Conservation (phyloP, 2,888 invertebrate genomes). For the Mamestra brassicae region DNA sequence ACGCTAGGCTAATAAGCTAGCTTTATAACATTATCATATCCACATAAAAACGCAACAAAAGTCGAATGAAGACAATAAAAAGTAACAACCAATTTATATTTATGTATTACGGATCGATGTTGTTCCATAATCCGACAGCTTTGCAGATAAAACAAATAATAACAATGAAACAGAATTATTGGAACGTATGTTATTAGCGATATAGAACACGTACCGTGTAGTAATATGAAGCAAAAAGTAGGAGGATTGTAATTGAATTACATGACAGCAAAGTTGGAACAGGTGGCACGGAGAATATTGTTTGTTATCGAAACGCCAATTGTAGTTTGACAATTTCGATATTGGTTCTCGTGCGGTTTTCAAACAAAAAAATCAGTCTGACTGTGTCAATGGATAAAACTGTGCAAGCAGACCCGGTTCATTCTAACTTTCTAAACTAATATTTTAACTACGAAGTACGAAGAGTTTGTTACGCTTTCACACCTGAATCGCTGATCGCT, state of each 20-base stretch:
- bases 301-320: slow-evolving; percentile 10
- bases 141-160: slow-evolving; percentile 37
- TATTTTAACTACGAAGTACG: too few relatives aligned
- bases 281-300: slow-evolving; percentile 31
- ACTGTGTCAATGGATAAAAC: too few relatives aligned
- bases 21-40: slow-evolving; percentile 42
- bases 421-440: too few relatives aligned
- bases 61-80: slow-evolving; percentile 46
- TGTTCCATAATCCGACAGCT: slow-evolving; percentile 38
- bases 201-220: slow-evolving; percentile 16
- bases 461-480: too few relatives aligned
- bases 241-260: slow-evolving; percentile 43
- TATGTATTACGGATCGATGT: slow-evolving; percentile 42
- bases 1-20: slow-evolving; percentile 29
- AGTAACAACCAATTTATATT: slow-evolving; percentile 54
- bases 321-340: slow-evolving; percentile 23
- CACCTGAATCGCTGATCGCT: too few relatives aligned
- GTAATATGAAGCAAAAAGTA: slow-evolving; percentile 13
- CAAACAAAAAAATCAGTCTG: too few relatives aligned
- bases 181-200: slow-evolving; percentile 13
- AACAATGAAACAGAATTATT: slow-evolving; percentile 26
- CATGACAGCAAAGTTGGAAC: slow-evolving; percentile 25
- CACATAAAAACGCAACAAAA: slow-evolving; percentile 47
- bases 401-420: too few relatives aligned
- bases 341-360: slow-evolving; percentile 17